A percentile compares a stretch with the other conserved stretches of the same genome.
phyloP scores from a whole-genome alignment of 2,797 vertebrate genomes.

The Cuculus canorus region DNA sequence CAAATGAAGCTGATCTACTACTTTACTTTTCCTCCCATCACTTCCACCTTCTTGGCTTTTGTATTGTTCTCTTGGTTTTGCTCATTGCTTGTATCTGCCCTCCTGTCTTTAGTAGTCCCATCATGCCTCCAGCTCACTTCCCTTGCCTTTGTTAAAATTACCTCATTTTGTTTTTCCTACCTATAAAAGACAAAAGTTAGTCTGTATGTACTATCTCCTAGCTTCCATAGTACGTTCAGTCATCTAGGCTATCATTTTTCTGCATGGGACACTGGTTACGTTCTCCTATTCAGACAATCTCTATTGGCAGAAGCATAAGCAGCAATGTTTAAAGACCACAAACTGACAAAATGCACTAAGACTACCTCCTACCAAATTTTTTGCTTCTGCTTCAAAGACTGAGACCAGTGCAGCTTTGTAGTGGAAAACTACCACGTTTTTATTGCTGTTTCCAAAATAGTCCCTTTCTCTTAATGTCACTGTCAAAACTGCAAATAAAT shows the following conservation, averaged over 20 bases:
- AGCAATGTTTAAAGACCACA: neutral
- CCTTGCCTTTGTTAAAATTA: neutral
- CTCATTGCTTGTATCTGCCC: neutral
- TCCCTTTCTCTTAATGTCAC: neutral
- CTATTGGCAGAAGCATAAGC: neutral
- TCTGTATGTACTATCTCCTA: neutral
- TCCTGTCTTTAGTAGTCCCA: neutral
- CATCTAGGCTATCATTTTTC: neutral
- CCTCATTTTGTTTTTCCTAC: neutral
- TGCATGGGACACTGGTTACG: neutral
- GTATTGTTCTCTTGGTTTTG: neutral
- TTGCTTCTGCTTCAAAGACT: neutral
- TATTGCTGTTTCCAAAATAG: neutral
- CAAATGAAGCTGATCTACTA: neutral
- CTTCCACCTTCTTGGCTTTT: neutral
- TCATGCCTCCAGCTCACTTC: neutral
- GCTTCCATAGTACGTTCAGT: neutral
- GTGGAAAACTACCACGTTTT: neutral
- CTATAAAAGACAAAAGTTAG: neutral
- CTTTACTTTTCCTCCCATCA: neutral
- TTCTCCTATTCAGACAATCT: neutral
- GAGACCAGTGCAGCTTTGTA: neutral
- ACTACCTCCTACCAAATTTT: neutral
- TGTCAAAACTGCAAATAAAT: neutral
- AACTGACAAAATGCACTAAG: neutral